Conservation (phyloP, 2,113 vertebrate genomes). For the Irena cyanogastra region DNA sequence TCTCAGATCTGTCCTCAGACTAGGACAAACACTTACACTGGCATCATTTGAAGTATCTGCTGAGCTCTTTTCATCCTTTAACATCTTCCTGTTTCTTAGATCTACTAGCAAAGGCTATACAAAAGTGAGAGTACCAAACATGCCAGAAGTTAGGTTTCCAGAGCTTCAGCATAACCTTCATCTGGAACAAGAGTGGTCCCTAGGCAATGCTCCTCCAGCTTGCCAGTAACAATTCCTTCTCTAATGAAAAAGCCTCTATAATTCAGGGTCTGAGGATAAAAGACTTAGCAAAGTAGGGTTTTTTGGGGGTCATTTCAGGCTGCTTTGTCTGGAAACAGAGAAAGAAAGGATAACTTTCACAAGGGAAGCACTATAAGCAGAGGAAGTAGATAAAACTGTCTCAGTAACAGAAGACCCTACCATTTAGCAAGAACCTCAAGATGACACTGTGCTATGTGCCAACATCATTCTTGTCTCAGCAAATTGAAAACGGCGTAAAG, state of each 20-base stretch:
- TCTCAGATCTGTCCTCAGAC: background rate
- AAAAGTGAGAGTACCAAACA: background rate
- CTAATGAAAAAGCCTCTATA: constrained; percentile 6
- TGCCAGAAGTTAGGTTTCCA: background rate
- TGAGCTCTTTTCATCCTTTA: constrained; percentile 10
- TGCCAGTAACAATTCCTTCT: background rate
- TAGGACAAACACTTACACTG: background rate
- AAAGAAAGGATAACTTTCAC: background rate
- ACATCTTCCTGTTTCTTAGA: background rate
- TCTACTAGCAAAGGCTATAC: background rate
- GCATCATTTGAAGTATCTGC: background rate
- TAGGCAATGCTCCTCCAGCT: background rate
- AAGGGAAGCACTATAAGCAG: background rate
- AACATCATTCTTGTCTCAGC: constrained; percentile 38
- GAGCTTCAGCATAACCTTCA: background rate
- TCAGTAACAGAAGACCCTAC: constrained; percentile 2
- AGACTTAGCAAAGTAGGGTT: background rate
- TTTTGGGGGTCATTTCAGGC: background rate
- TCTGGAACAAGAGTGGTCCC: background rate
- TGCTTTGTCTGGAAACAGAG: background rate
- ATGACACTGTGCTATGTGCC: background rate
- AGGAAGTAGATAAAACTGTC: constrained; percentile 40
- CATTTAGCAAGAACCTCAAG: background rate
- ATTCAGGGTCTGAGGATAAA: constrained; percentile 24
- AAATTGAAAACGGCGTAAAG: constrained; percentile 57